phyloP scores from a whole-genome alignment of 2,797 vertebrate genomes.

The Rhynchotus rufescens region DNA sequence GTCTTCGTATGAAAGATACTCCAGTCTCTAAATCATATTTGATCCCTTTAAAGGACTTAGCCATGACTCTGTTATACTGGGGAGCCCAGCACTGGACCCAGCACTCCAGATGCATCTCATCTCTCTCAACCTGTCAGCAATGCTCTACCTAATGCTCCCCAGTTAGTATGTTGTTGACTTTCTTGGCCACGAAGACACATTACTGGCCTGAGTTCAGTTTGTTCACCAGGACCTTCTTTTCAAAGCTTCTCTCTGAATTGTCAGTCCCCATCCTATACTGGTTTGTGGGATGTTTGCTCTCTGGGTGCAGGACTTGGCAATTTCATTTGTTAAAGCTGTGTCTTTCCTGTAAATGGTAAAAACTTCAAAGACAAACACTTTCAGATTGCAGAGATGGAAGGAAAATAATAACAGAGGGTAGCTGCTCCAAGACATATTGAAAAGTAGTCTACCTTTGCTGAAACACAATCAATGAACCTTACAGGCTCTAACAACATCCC shows the following conservation, averaged over 20 bases:
- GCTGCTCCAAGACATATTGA: neutral
- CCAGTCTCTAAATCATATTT: neutral
- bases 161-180: neutral
- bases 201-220: neutral
- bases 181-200: neutral
- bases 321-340: neutral
- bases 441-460: fast-evolving
- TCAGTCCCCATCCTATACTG: neutral
- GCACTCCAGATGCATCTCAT: neutral
- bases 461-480: neutral
- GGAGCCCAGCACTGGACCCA: neutral
- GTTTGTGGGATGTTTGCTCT: neutral
- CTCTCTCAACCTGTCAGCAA: neutral
- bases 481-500: neutral
- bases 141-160: neutral
- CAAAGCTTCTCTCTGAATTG: neutral
- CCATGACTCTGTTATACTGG: neutral
- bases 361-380: neutral
- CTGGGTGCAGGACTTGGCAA: neutral
- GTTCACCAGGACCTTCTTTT: neutral
- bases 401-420: neutral
- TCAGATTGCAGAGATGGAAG: neutral
- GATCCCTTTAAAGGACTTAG: neutral
- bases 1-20: neutral
- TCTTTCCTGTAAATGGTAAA: neutral